Conservation (phyloP, 2,888 invertebrate species). For the Drosophila subquinaria region DNA sequence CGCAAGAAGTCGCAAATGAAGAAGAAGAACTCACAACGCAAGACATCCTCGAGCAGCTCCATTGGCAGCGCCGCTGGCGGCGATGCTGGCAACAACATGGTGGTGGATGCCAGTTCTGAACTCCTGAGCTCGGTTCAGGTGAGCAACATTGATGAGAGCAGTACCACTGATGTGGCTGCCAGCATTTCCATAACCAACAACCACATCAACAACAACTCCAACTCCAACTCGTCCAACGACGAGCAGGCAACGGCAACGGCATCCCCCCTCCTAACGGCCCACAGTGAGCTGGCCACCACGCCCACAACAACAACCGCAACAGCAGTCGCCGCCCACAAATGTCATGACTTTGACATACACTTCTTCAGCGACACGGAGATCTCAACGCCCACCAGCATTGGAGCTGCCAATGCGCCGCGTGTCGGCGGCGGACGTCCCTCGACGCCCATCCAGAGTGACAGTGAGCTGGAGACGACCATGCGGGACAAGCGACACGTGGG, state of each 20-base stretch:
- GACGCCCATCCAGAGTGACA: slow-evolving; percentile 96
- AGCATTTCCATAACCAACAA: slow-evolving; percentile 71
- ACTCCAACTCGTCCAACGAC: slow-evolving; percentile 81
- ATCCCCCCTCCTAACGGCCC: slow-evolving; percentile 65
- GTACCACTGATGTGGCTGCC: slow-evolving; percentile 68
- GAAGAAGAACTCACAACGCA: slow-evolving; percentile 91
- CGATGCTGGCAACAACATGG: slow-evolving; percentile 32
- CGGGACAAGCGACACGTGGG: slow-evolving; percentile 84
- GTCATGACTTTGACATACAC: slow-evolving; percentile 90
- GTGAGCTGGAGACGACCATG: slow-evolving; percentile 92
- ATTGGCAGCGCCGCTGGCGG: slow-evolving; percentile 81
- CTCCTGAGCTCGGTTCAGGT: slow-evolving; percentile 41
- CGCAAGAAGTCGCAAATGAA: slow-evolving; percentile 92
- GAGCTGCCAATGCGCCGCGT: slow-evolving; percentile 87
- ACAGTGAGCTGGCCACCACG: slow-evolving; percentile 68
- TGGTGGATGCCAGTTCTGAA: slow-evolving; percentile 39
- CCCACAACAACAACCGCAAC: slow-evolving; percentile 50
- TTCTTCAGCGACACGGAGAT: slow-evolving; percentile 98
- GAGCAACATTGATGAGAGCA: slow-evolving; percentile 75
- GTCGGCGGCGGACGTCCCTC: slow-evolving; percentile 89
- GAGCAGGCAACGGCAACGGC: slow-evolving; percentile 78
- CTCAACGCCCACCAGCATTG: slow-evolving; percentile 87
- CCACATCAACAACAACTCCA: slow-evolving; percentile 67
- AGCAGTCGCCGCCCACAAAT: slow-evolving; percentile 62
- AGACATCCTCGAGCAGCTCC: slow-evolving; percentile 87